Base-by-base conservation (phyloP, 1,140 invertebrate genomes). In the Trypoxylus dichotomus region DNA sequence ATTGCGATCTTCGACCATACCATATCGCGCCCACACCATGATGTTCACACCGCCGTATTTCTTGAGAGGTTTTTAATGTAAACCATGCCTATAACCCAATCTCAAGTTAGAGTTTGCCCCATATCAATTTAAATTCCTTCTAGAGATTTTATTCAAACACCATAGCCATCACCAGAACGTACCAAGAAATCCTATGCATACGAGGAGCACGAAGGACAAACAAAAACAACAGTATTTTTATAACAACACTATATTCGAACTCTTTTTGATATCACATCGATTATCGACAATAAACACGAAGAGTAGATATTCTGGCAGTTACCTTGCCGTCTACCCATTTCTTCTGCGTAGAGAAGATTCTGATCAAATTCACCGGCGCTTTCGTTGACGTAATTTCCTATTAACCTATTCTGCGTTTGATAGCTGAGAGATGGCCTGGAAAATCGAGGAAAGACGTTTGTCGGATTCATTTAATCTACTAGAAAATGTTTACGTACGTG, bases 401-500 rank as follows among this genome's bases (percentile, higher is more conserved):
- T 63, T 6, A 63, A 5, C 7, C 60, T 24, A 7, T 24, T 63
- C 2, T 11, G 3, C 10, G 19, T 27, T 13, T 27, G 13, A 24
- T 63, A 63, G 60, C 60, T 63, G 0, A 25, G 21, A 25, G 60
- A 63, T 24, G 60, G 60, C 60, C 60, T 63, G 13, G 0, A 63
- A 63, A 25, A 63, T 11, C 13, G 13, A 63, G 10, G 19, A 63
- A n/a, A 71, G 6, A 71, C 8, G 0, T 73, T 13, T 13, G 15
- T 32, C 19, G 71, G 11, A 73, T 6, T 15, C 8, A 32, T 37
- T 73, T 32, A 73, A 37, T 6, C 32, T 15, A 73, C 13, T 0
- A 15, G 2, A 63, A 6, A 25, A 63, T 2, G 24, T 3, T 27
- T 63, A 79, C 80, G 80, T 80, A 83, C 82, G 81, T 83, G 29